phyloP scores from a whole-genome alignment of 2,888 invertebrate species.

The Troides helena region DNA sequence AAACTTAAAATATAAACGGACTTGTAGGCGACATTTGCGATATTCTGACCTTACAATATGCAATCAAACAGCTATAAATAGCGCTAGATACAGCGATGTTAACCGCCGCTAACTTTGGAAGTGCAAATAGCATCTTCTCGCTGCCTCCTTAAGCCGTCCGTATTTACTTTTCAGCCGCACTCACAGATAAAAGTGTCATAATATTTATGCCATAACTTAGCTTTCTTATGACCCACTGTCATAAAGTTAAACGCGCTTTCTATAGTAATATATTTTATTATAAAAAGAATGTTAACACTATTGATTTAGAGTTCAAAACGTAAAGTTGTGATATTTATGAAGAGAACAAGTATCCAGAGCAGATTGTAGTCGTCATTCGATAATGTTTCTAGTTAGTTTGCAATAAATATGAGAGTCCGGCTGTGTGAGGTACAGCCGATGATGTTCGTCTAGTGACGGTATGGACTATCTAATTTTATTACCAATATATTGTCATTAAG shows the following conservation, averaged over 20 bases:
- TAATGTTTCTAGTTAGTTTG: conserved; percentile 77
- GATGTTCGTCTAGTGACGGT: conserved; percentile 73
- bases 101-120: conserved; percentile 40
- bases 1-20: conserved; percentile 25
- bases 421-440: conserved; percentile 49
- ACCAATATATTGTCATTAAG: conserved; percentile 81
- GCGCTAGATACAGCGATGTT: conserved; percentile 42
- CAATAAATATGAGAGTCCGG: conserved; percentile 75
- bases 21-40: conserved; percentile 40
- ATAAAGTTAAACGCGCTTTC: conserved; percentile 70
- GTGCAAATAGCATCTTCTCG: conserved; percentile 54
- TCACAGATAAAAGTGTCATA: conserved; percentile 77
- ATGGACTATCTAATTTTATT: conserved; percentile 79
- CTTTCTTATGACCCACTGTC: conserved; percentile 73
- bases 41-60: conserved; percentile 51
- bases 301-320: conserved; percentile 60
- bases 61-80: conserved; percentile 53
- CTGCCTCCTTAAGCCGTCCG: conserved; percentile 48
- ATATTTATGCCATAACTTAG: conserved; percentile 77
- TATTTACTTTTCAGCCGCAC: conserved; percentile 73
- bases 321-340: conserved; percentile 46
- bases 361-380: conserved; percentile 64
- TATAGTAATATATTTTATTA: conserved; percentile 42
- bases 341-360: conserved; percentile 59
- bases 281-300: conserved; percentile 51